These are phyloP conservation scores for Synergus umbraculus DNA, from an alignment of 2,888 invertebrate genomes.

Conservation along the genomic window DNA sequence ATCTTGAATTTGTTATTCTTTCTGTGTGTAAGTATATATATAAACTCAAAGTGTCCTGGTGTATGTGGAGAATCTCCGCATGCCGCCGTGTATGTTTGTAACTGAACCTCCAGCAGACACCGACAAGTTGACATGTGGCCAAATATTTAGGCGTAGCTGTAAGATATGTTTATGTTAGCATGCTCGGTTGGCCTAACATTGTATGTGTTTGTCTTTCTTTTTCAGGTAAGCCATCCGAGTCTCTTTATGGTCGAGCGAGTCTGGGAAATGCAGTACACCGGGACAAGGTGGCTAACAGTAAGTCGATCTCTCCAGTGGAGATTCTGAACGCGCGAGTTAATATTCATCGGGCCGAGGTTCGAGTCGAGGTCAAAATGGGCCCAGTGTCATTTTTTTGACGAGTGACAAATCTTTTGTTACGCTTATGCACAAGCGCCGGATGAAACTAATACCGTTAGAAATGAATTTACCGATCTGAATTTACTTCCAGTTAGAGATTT, in stretches of 20 bases:
- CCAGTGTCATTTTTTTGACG: conserved; percentile 11
- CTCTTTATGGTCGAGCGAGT: conserved; percentile 50
- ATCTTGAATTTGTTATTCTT: not conserved
- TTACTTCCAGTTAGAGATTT: conserved; percentile 10
- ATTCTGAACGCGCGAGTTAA: conserved; percentile 47
- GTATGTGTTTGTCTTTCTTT: conserved; percentile 59
- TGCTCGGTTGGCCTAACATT: conserved; percentile 53
- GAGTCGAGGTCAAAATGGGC: conserved; percentile 37
- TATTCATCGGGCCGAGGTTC: conserved; percentile 41
- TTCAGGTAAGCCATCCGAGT: conserved; percentile 66
- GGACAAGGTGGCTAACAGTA: conserved; percentile 52
- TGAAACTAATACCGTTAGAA: conserved; percentile 22
- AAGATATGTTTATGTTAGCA: conserved; percentile 57
- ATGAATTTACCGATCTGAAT: not conserved
- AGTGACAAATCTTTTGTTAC: conserved; percentile 38
- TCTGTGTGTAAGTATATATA: not conserved
- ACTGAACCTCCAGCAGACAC: conserved; percentile 45
- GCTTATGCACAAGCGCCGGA: conserved; percentile 22
- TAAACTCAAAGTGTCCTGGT: not conserved
- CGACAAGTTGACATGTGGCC: conserved; percentile 60
- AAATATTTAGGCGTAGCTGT: conserved; percentile 68
- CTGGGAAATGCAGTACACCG: conserved; percentile 46
- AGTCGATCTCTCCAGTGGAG: conserved; percentile 53
- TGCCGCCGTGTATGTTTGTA: conserved; percentile 40
- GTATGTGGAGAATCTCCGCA: not conserved